phyloP scores from a whole-genome alignment of 1,140 invertebrate genomes.

The Metaphire vulgaris region DNA sequence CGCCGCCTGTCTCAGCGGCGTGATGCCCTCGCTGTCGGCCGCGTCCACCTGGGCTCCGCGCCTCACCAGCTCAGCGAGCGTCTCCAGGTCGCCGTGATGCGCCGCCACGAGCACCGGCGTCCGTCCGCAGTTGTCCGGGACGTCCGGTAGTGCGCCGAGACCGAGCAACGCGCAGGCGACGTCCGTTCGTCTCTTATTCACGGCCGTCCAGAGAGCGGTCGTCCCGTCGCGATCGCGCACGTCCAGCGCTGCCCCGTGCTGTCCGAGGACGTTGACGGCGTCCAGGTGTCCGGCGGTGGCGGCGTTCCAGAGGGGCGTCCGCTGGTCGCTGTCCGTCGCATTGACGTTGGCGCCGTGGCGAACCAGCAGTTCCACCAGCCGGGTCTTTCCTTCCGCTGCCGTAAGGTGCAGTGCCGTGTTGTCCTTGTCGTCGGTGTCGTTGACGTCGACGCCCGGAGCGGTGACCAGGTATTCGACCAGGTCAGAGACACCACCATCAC shows the following conservation, averaged over 20 bases:
- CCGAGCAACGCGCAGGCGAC: slow-evolving; percentile 77
- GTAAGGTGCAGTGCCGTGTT: background rate
- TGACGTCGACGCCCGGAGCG: background rate
- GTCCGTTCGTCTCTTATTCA: slow-evolving; percentile 58
- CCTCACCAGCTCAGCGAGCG: slow-evolving; percentile 62
- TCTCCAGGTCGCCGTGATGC: slow-evolving; percentile 65
- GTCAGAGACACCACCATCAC: background rate
- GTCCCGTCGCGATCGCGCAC: slow-evolving; percentile 86
- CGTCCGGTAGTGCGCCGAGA: slow-evolving; percentile 77
- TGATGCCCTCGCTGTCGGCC: slow-evolving; percentile 85
- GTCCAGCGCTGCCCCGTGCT: slow-evolving; percentile 65
- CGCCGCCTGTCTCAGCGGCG: slow-evolving; percentile 80
- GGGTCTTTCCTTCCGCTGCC: background rate
- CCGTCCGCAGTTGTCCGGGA: slow-evolving; percentile 68
- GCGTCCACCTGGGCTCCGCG: slow-evolving; percentile 67
- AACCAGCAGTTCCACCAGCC: slow-evolving; percentile 63
- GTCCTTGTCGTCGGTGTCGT: background rate
- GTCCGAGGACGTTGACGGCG: slow-evolving; percentile 60
- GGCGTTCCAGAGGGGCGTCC: slow-evolving; percentile 73
- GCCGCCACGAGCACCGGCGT: slow-evolving; percentile 69
- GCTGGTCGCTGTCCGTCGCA: slow-evolving; percentile 67
- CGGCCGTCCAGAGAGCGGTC: slow-evolving; percentile 79
- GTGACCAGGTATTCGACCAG: background rate
- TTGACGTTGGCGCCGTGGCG: slow-evolving; percentile 72
- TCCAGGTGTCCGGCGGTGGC: slow-evolving; percentile 83